Evolutionary conservation across 1,140 invertebrate genomes (phyloP).

Genomic region (Hylaeus anthracinus): DNA sequence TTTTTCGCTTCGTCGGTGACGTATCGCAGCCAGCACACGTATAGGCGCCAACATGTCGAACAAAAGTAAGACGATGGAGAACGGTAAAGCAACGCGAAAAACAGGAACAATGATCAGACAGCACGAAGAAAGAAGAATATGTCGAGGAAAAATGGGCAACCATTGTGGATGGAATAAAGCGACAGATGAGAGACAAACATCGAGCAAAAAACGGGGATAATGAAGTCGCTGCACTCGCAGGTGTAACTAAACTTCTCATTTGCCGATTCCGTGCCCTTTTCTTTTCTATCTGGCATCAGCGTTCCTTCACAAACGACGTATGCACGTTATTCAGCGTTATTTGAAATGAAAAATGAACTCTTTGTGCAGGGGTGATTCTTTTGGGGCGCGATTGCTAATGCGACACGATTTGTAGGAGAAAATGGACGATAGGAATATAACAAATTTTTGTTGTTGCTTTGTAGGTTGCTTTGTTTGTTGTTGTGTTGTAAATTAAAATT

Average conservation of each 20-base stretch:
- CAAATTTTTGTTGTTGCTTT: no score
- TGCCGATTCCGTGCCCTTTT: neutral
- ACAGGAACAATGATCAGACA: constrained; percentile 7
- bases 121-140: neutral
- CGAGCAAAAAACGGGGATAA: constrained; percentile 21
- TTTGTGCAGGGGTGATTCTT: no score
- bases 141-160: neutral
- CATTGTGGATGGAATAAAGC: constrained; percentile 1
- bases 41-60: neutral
- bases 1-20: neutral
- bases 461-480: no score
- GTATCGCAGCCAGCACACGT: neutral
- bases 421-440: no score
- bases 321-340: no score
- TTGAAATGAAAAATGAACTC: no score
- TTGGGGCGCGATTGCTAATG: no score
- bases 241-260: constrained; percentile 32
- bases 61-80: neutral
- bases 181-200: constrained; percentile 3
- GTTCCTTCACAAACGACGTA: neutral
- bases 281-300: neutral
- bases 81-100: neutral
- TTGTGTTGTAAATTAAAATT: no score
- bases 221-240: constrained; percentile 22
- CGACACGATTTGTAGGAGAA: no score